Conservation (phyloP, 2,888 invertebrate genomes). For the Sericinus montela region DNA sequence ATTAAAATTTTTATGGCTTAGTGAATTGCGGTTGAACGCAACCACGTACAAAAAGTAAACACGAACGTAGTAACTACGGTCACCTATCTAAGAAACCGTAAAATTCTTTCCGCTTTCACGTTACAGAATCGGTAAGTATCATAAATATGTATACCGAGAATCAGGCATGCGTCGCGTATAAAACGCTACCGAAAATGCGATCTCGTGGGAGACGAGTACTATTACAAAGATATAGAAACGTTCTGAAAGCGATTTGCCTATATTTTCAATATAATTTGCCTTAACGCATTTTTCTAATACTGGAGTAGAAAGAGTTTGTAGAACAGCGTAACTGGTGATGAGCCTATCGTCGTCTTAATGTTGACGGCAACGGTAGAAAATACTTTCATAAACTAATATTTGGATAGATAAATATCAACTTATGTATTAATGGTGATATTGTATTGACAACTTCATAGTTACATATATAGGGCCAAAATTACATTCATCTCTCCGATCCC, state of each 20-base stretch:
- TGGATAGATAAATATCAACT: no score
- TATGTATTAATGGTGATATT: no score
- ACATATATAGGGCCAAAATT: no score
- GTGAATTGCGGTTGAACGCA: not conserved
- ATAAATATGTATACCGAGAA: conserved; percentile 76
- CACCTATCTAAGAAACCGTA: conserved; percentile 39
- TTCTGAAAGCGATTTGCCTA: not conserved
- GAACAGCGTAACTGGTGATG: no score
- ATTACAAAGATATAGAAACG: not conserved
- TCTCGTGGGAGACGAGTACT: conserved; percentile 58
- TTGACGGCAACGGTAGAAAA: no score
- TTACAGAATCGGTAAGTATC: conserved; percentile 56
- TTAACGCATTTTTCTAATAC: no score
- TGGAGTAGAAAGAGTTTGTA: no score
- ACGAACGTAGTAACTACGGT: conserved; percentile 13
- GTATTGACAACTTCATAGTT: no score
- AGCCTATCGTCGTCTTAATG: no score
- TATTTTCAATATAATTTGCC: not conserved
- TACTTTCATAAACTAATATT: no score
- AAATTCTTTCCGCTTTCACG: conserved; percentile 49
- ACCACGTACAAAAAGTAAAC: conserved; percentile 15
- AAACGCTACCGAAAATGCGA: conserved; percentile 74
- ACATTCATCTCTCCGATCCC: no score
- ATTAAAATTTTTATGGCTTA: no score
- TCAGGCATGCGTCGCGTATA: conserved; percentile 77